phyloP scores from a whole-genome alignment of 2,113 vertebrate genomes.

The Forbesichthys papilliferus region DNA sequence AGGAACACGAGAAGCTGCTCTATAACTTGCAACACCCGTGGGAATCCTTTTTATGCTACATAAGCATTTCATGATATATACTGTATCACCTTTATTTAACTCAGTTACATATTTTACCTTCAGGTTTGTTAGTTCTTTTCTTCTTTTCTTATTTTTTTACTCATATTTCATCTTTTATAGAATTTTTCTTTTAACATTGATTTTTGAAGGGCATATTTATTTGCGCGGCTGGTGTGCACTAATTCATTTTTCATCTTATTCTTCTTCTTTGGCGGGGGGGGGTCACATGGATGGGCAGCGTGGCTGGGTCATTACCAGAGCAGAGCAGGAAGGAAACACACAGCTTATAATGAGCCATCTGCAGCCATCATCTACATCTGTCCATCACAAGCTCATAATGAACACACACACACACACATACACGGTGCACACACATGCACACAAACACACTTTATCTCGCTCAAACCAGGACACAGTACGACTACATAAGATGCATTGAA shows the following conservation, averaged over 20 bases:
- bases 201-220: neutral
- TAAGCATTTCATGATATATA: neutral
- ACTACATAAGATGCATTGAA: too few relatives aligned
- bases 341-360: slow-evolving; percentile 39
- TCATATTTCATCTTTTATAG: neutral
- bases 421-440: neutral
- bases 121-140: too few relatives aligned
- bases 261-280: neutral
- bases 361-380: slow-evolving; percentile 4
- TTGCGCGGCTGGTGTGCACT: neutral
- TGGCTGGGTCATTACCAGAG: slow-evolving; percentile 15
- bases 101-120: neutral
- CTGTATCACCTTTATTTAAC: neutral
- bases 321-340: slow-evolving; percentile 56
- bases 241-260: neutral
- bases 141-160: too few relatives aligned
- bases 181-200: neutral
- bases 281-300: slow-evolving; percentile 35
- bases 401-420: neutral
- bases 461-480: too few relatives aligned
- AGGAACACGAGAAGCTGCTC: too few relatives aligned
- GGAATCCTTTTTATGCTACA: too few relatives aligned
- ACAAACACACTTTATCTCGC: neutral
- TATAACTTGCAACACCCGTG: too few relatives aligned
- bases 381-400: slow-evolving; percentile 3